Conservation (phyloP, 2,888 invertebrate species). For the Pollenia labialis region DNA sequence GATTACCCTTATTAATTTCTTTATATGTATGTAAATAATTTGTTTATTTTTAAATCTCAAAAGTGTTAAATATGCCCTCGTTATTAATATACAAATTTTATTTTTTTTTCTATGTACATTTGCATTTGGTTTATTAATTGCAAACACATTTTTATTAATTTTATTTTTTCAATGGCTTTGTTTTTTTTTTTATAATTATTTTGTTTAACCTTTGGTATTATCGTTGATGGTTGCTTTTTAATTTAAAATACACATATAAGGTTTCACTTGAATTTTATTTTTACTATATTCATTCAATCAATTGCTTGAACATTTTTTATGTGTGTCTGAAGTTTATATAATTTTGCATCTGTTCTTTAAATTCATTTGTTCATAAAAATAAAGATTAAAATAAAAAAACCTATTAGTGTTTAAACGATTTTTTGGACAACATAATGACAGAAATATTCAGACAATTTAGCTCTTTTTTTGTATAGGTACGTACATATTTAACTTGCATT, state of each 20-base stretch:
- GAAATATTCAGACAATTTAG: too few species aligned
- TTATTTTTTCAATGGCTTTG: background rate
- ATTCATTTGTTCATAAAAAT: conserved; percentile 17
- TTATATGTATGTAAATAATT: background rate
- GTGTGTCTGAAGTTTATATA: background rate
- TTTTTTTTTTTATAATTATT: background rate
- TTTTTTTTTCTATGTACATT: background rate
- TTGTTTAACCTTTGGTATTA: conserved; percentile 41
- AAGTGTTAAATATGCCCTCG: background rate
- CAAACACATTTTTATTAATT: background rate
- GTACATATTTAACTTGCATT: too few species aligned
- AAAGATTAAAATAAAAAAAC: background rate
- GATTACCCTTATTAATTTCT: too few species aligned
- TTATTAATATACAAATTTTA: background rate
- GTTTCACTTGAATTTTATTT: conserved; percentile 21
- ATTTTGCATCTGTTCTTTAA: conserved; percentile 3
- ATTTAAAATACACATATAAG: conserved; percentile 34
- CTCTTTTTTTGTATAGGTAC: too few species aligned
- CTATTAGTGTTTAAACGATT: too few species aligned
- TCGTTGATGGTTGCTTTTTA: conserved; percentile 20
- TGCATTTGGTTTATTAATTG: conserved; percentile 3
- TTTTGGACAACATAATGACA: too few species aligned
- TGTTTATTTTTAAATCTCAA: background rate
- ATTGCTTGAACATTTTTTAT: conserved; percentile 2
- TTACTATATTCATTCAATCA: conserved; percentile 22